Percentiles rank a stretch among this genome's conserved stretches.
These are phyloP conservation scores for Sebastes hubbsi DNA, from an alignment of 2,797 vertebrate species.

Conservation along the genomic window DNA sequence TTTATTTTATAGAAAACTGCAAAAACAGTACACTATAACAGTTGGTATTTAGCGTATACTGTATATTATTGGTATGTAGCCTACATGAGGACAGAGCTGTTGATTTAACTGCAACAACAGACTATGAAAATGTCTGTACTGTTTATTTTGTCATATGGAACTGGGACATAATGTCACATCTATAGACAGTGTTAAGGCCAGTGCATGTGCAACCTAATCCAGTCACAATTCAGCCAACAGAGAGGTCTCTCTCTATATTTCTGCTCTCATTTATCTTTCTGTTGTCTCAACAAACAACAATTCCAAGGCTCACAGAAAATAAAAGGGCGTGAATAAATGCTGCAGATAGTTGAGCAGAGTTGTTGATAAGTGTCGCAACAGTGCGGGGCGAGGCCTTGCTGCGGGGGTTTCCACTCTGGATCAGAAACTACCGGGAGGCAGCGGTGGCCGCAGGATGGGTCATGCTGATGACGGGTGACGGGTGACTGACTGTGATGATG, in stretches of 20 bases:
- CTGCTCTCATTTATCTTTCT: slow-evolving; percentile 4
- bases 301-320: slow-evolving; percentile 14
- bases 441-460: background rate
- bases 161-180: background rate
- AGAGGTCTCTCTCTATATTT: background rate
- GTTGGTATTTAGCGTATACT: background rate
- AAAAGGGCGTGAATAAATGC: slow-evolving; percentile 33
- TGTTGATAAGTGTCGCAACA: slow-evolving; percentile 30
- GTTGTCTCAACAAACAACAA: slow-evolving; percentile 23
- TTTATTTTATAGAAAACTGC: background rate
- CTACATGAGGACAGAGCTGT: background rate
- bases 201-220: background rate
- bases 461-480: slow-evolving; percentile 16
- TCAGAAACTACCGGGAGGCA: slow-evolving; percentile 47
- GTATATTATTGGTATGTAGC: background rate
- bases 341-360: slow-evolving; percentile 31
- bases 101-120: background rate
- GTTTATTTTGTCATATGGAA: background rate
- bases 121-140: background rate
- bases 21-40: background rate
- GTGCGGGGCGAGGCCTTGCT: slow-evolving; percentile 2
- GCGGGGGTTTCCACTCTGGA: slow-evolving; percentile 34
- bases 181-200: background rate
- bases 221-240: background rate
- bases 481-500: slow-evolving; percentile 5